Base-by-base conservation (phyloP, 1,140 invertebrate genomes). In the Solenopsis invicta region DNA sequence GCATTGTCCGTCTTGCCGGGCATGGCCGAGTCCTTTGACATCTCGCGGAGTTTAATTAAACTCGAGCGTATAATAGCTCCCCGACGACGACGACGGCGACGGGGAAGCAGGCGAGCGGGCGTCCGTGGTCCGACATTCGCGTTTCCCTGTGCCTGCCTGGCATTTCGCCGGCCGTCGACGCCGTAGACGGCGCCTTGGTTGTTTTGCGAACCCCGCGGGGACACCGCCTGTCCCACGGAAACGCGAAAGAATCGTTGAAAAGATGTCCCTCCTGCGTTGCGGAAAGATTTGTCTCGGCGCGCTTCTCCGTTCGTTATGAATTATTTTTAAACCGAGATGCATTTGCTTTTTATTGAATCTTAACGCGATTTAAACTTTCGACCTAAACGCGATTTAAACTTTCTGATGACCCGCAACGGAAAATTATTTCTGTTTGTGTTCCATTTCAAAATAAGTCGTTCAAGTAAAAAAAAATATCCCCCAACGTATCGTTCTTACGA, bases 21-120 rank as follows among this genome's bases (percentile, higher is more conserved):
- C 90, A 92, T 92, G 92, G 89, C 89, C 92, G 92, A 92, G 93
- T 93, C 93, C 94, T 94, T 94, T 94, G 94, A 94, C 94, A 94
- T 94, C 93, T 93, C 92, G 90, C 91, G 86, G 87, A 94, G 94
- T 94, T 94, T 94, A 94, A 94, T 94, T 94, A 94, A 94, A 94
- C 94, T 94, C 90, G 86, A 92, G 87, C 81, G 91, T 91, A 91
- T 93, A 94, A 94, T 93, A 91, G 90, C 86, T 91, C 85, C 91
- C 90, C 86, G 88, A 82, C 81, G 87, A 76, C 88, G 86, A 78
- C 88, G 91, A 88, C 81, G 64, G 12, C 88, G 91, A 88, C 81
- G 54, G 16, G 54, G 56, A 29, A 72, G 21, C 62, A 56, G 37
- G 34, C 80, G 67, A 61, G 67, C 52, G 80, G 61, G 56, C 54